Base-by-base conservation (phyloP, 2,797 vertebrate species). In the Mareca penelope region DNA sequence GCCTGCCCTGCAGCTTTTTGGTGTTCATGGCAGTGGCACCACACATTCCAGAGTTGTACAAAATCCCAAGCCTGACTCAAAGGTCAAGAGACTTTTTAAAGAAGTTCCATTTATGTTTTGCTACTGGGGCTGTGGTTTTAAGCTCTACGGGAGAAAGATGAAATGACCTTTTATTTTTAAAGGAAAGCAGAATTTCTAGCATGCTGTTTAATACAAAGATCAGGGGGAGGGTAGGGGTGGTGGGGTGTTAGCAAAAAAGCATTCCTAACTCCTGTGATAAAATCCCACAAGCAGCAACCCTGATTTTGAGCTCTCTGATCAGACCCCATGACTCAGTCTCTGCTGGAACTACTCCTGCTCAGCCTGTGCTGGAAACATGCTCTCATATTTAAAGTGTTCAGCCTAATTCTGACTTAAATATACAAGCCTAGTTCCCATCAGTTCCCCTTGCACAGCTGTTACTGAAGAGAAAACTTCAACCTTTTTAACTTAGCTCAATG, bases 11-110 rank as follows among this genome's bases (percentile, higher is more conserved):
- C 0, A 3, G 23, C 35, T 65, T 83, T 39, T 19, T 19, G 11
- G 14, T 55, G 60, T 79, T 39, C 19, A 10, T 1, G 2, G 39
- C 16, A 39, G 33, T 70, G 39, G 19, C 35, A 55, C 39, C 12
- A 9, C 9, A 7, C 5, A 2, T 23, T 26, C 82, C 31, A 31
- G 46, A 67, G 35, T 28, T n/a, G 44, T 4, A 35, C 68, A 50
- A 70, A 76, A 29, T 17, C 1, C 0, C 0, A 1, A 4, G 2
- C 15, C 26, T 67, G 35, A 26, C 24, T 82, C n/a, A 60, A 60
- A 82, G 21, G 29, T 17, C 39, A 59, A 50, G 17, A 4, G 33
- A 16, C 24, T 65, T 82, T 16, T 15, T 33, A 79, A 61, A 59
- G 28, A 39, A 7, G 37, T 4, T 72, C 2, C 2, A n/a, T 52